Conservation (phyloP, 2,888 invertebrate genomes). For the Caenorhabditis angaria region DNA sequence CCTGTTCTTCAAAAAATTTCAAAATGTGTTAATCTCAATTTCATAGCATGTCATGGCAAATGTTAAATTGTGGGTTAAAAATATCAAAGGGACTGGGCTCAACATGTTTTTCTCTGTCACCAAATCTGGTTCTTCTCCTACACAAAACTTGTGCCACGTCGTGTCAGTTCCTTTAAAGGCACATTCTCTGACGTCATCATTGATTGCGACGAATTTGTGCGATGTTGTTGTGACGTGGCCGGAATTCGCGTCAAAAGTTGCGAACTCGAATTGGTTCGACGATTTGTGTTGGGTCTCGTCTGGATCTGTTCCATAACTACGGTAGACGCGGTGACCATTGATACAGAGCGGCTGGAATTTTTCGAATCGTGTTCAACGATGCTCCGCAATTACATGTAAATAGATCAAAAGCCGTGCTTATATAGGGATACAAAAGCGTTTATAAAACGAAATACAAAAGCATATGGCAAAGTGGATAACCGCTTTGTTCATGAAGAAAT, state of each 20-base stretch:
- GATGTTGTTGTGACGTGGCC: conserved; percentile 3
- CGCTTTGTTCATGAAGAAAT: neutral
- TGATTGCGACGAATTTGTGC: conserved; percentile 37
- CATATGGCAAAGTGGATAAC: neutral
- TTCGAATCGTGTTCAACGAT: conserved; percentile 14
- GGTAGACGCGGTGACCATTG: conserved; percentile 40
- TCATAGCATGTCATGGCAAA: too few species aligned
- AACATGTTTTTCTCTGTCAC: too few species aligned
- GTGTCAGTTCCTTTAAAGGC: conserved; percentile 35
- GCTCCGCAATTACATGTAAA: conserved; percentile 21
- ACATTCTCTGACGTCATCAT: conserved; percentile 29
- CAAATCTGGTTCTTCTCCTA: too few species aligned
- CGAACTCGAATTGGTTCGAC: conserved; percentile 13
- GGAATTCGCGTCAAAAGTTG: neutral
- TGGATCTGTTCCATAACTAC: conserved; percentile 35
- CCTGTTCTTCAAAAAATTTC: too few species aligned
- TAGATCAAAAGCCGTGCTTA: too few species aligned
- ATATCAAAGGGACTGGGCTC: too few species aligned
- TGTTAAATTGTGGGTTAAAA: too few species aligned
- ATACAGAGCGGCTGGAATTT: conserved; percentile 35
- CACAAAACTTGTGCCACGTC: conserved; percentile 42
- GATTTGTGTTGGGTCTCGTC: conserved; percentile 22
- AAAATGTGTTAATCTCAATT: too few species aligned
- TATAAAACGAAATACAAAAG: neutral
- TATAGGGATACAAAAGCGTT: neutral